phyloP scores from a whole-genome alignment of 2,888 invertebrate genomes.

The Dexiosoma caninum region DNA sequence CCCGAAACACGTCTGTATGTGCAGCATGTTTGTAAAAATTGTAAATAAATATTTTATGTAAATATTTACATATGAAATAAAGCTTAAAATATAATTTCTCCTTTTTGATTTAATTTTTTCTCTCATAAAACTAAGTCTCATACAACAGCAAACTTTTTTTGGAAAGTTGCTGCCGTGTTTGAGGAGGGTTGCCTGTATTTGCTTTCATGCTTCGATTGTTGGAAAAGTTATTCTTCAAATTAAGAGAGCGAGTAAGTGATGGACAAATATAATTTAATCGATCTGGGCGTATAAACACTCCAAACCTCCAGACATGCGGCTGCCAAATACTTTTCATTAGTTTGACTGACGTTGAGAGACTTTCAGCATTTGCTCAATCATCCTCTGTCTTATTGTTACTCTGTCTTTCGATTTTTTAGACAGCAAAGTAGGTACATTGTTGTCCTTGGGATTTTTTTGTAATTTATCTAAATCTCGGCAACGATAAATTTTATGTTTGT shows the following conservation, averaged over 20 bases:
- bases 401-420: slow-evolving; percentile 10
- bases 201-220: too few relatives aligned
- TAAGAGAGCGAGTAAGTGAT: background rate
- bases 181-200: too few relatives aligned
- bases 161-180: too few relatives aligned
- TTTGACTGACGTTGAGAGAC: slow-evolving; percentile 37
- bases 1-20: too few relatives aligned
- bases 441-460: background rate
- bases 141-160: too few relatives aligned
- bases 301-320: slow-evolving; percentile 45
- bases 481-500: background rate
- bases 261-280: slow-evolving; percentile 26
- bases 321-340: slow-evolving; percentile 42
- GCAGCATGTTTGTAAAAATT: too few relatives aligned
- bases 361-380: slow-evolving; percentile 12
- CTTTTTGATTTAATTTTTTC: too few relatives aligned
- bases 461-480: background rate
- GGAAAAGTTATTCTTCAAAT: too few relatives aligned
- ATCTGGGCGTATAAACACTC: slow-evolving; percentile 46
- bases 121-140: too few relatives aligned
- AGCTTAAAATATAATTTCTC: too few relatives aligned
- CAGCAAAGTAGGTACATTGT: background rate
- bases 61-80: too few relatives aligned
- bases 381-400: background rate
- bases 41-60: too few relatives aligned